Evolutionary conservation across 2,113 vertebrate species (phyloP).

Genomic region (Phrynosoma platyrhinos): DNA sequence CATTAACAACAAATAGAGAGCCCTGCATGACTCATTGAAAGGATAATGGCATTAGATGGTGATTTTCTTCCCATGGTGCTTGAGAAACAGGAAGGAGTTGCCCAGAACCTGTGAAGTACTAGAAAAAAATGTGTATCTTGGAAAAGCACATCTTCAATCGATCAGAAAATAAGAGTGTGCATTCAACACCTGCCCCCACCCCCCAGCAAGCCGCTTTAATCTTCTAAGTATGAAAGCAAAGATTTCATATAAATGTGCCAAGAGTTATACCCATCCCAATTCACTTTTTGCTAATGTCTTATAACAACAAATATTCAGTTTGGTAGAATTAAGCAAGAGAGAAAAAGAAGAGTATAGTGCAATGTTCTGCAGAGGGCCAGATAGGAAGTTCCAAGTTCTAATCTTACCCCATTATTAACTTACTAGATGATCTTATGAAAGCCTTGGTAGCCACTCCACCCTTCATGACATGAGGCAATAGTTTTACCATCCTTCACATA

Average conservation of each 20-base stretch:
- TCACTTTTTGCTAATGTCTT: background rate
- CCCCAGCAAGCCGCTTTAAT: too few species aligned
- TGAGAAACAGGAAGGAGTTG: conserved; percentile 44
- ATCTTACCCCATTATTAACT: background rate
- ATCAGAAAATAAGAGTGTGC: background rate
- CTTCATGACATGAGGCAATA: background rate
- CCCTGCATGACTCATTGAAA: conserved; percentile 74
- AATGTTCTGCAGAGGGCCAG: background rate
- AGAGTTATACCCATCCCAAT: background rate
- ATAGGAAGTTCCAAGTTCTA: background rate
- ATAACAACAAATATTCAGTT: too few species aligned
- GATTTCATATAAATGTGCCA: background rate
- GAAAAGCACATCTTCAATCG: background rate
- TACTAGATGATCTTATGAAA: background rate
- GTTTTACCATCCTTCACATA: background rate
- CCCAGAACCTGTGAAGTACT: conserved; percentile 77
- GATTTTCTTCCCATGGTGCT: background rate
- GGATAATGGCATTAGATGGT: conserved; percentile 26
- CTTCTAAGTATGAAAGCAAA: background rate
- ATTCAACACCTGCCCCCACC: background rate
- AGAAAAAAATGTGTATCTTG: conserved; percentile 86
- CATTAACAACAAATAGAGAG: conserved; percentile 85
- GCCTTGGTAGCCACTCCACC: background rate
- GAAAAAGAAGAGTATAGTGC: background rate
- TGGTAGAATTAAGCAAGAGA: background rate